phyloP scores from a whole-genome alignment of 2,888 invertebrate species.

The Caenorhabditis panamensis region DNA sequence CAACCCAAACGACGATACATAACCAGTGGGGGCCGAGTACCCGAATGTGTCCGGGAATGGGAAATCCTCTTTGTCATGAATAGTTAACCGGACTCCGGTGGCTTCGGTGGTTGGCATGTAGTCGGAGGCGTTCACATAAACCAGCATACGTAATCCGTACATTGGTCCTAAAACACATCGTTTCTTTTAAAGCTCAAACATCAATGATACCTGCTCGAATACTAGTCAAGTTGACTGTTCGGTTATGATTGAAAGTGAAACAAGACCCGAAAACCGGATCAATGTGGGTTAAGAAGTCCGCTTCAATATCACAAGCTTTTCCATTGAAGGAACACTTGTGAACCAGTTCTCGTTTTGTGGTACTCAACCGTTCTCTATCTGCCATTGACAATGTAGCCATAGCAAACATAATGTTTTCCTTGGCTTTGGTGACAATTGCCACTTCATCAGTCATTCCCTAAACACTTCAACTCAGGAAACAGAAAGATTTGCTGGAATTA shows the following conservation, averaged over 20 bases:
- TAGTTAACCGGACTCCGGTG: slow-evolving; percentile 75
- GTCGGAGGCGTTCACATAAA: slow-evolving; percentile 78
- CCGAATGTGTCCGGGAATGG: slow-evolving; percentile 79
- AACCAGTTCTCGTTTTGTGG: slow-evolving; percentile 75
- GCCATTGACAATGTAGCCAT: slow-evolving; percentile 71
- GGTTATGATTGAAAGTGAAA: slow-evolving; percentile 78
- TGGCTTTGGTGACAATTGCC: slow-evolving; percentile 80
- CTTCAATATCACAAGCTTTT: slow-evolving; percentile 77
- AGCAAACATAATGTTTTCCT: slow-evolving; percentile 80
- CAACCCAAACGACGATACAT: slow-evolving; percentile 79
- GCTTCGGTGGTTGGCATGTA: slow-evolving; percentile 79
- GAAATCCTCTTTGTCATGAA: slow-evolving; percentile 78
- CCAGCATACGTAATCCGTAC: slow-evolving; percentile 75
- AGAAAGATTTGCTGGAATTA: not conserved
- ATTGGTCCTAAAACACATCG: slow-evolving; percentile 53
- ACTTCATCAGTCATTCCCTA: slow-evolving; percentile 81
- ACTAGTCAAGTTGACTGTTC: slow-evolving; percentile 70
- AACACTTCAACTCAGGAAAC: too few species aligned
- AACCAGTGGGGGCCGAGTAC: slow-evolving; percentile 79
- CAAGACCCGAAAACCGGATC: slow-evolving; percentile 80
- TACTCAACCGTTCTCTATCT: slow-evolving; percentile 63
- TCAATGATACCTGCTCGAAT: slow-evolving; percentile 75
- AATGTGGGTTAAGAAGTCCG: slow-evolving; percentile 75
- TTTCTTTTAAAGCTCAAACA: too few species aligned
- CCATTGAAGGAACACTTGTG: slow-evolving; percentile 80